Conservation (phyloP, 2,113 vertebrate genomes). For the Parotia lawesii region DNA sequence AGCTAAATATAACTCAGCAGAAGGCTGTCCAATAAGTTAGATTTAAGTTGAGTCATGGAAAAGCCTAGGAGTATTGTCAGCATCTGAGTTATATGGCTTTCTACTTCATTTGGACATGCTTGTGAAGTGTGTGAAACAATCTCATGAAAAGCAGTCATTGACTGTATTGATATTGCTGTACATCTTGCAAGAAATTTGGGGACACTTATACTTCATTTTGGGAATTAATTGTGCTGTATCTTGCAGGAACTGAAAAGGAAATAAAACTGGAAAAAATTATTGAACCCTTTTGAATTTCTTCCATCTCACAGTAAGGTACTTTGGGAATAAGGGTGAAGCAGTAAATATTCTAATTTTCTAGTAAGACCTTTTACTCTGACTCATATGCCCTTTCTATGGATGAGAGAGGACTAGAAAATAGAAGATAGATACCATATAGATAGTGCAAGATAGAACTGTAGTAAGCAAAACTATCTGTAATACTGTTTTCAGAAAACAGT, state of each 20-base stretch:
- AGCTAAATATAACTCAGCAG: slow-evolving; percentile 46
- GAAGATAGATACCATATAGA: background rate
- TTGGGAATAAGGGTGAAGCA: background rate
- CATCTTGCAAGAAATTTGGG: background rate
- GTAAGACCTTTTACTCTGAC: background rate
- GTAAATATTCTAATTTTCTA: background rate
- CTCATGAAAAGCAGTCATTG: background rate
- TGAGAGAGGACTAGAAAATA: background rate
- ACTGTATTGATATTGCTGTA: background rate
- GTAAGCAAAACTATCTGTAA: background rate
- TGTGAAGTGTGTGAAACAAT: background rate
- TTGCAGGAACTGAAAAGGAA: background rate
- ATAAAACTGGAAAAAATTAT: background rate
- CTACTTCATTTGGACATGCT: background rate
- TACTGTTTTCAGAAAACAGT: background rate
- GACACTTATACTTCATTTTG: background rate
- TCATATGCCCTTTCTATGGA: background rate
- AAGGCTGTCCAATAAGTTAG: background rate
- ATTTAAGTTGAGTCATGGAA: slow-evolving; percentile 38
- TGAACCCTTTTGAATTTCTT: background rate
- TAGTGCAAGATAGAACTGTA: background rate
- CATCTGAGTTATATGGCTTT: background rate
- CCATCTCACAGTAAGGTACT: background rate
- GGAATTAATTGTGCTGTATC: background rate
- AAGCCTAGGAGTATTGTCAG: background rate